Evolutionary conservation across 2,888 invertebrate species (phyloP).

Genomic region (Dinocampus coccinellae): DNA sequence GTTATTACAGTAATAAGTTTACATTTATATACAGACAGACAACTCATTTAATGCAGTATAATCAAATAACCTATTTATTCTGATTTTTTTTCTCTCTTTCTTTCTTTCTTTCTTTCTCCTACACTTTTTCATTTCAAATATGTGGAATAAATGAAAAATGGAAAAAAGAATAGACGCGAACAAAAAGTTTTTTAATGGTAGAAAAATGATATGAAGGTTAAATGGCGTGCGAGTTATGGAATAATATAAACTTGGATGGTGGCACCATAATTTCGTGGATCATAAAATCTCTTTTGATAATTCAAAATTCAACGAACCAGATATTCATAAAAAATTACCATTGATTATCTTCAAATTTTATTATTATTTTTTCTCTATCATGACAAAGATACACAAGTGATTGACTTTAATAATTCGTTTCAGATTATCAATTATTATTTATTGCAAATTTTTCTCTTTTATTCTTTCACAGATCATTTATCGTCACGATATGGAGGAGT

Average conservation of each 20-base stretch:
- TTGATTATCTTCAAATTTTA: neutral
- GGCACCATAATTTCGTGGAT: slow-evolving; percentile 48
- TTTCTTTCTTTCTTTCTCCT: too few species aligned
- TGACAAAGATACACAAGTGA: too few species aligned
- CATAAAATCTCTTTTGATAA: slow-evolving; percentile 46
- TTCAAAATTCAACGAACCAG: slow-evolving; percentile 43
- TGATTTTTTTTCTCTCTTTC: slow-evolving; percentile 5
- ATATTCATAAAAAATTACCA: neutral
- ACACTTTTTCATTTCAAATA: neutral
- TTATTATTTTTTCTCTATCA: neutral
- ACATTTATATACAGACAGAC: too few species aligned
- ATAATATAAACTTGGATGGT: slow-evolving; percentile 46
- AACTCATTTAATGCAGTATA: slow-evolving; percentile 6
- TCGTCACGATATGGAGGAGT: too few species aligned
- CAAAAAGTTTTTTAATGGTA: slow-evolving; percentile 25
- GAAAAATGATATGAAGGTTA: slow-evolving; percentile 45
- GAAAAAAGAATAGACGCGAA: neutral
- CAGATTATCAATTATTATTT: too few species aligned
- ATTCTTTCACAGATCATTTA: too few species aligned
- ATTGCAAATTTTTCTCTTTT: too few species aligned
- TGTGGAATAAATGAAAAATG: neutral
- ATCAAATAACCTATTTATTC: slow-evolving; percentile 6
- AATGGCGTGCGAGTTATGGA: slow-evolving; percentile 47
- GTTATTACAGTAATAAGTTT: too few species aligned
- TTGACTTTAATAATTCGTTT: too few species aligned